Evolutionary conservation across 2,797 vertebrate genomes (phyloP), one percentile per base, ranked within the genome.

Genomic region (Parauchenoglanis punctatus): DNA sequence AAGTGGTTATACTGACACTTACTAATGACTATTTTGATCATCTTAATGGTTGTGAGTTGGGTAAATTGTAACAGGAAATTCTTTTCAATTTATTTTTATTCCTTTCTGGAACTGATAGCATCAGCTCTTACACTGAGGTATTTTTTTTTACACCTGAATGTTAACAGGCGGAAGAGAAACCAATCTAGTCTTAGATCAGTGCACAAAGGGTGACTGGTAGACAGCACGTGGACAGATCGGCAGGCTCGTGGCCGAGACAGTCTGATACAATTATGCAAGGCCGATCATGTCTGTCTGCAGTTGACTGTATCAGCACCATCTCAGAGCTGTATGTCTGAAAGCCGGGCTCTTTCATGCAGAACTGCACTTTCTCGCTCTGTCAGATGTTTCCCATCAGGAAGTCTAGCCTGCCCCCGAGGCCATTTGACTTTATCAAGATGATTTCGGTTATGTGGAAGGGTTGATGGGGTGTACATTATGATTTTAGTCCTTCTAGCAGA

Each of bases 331-430:
- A 20, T 28, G 68, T 87, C 68, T 54, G 46, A 54, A 77, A 67
- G 25, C 35, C 3, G 46, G 68, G 23, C 17, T 17, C 46, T 83
- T 73, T 83, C 56, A 87, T 65, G 86, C 73, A 56, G 59, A 56
- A 68, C 86, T 67, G 46, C 81, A 87, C 61, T 75, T 76, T 73
- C 81, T 87, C 35, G 82, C 72, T 75, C 56, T 25, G 49, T 59
- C 73, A 67, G 52, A 81, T 72, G 67, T 59, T 72, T 81, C 59
- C 83, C 73, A 59, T 80, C 85, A 80, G 76, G 61, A 87, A 84
- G 68, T 73, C 49, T 73, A 84, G 67, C 54, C 68, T 84, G 35
- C 31, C 44, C 35, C 82, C 20, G 11, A 85, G 70, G 54, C 83
- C n/a, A 7, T 49, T 49, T 76, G 65, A 40, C 49, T 44, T n/a